Evolutionary conservation across 2,113 vertebrate species (phyloP), one percentile per base, ranked within the genome.

Genomic region (Chiloscyllium plagiosum): DNA sequence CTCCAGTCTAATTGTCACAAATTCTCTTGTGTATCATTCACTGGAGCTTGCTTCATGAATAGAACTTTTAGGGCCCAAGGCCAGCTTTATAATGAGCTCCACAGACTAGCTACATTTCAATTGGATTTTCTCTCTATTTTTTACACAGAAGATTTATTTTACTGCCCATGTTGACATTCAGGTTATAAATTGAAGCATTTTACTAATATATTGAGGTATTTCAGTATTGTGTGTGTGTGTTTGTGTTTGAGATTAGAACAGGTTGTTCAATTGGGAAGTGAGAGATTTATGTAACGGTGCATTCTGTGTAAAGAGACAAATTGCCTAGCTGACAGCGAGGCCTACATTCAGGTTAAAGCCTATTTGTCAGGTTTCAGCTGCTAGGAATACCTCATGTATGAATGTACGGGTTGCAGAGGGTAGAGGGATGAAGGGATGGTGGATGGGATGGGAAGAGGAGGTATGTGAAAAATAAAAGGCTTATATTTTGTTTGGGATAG

Each of bases 181-280:
- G 69, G 47, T 72, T 76, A 72, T 76, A 72, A 72, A 95, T 95
- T 47, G 92, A 94, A 66, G 61, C 66, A 94, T 94, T 94, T 94
- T 72, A 95, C 68, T 95, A 95, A 95, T 52, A 76, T 52, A 95
- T 95, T 29, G 94, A 95, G 94, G 69, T 72, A 95, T 33, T 94
- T 94, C 66, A n/a, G 68, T 70, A 6, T 47, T 24, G 7, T 47
- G 37, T 47, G 15, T 47, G 42, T 94, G 47, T 76, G 68, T 47
- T 95, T 95, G 69, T 52, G 69, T 47, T 76, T 72, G 5, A 95
- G 69, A 95, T 95, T 95, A 95, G 50, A 47, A 69, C 42, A 72
- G 69, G 26, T 50, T 42, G 33, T 95, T 95, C 68, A 72, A 47
- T 72, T 95, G 69, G 47, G 47, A 50, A 95, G 42, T 42, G 42